phyloP scores from a whole-genome alignment of 2,888 invertebrate species.

The Boloria euphrosyne region DNA sequence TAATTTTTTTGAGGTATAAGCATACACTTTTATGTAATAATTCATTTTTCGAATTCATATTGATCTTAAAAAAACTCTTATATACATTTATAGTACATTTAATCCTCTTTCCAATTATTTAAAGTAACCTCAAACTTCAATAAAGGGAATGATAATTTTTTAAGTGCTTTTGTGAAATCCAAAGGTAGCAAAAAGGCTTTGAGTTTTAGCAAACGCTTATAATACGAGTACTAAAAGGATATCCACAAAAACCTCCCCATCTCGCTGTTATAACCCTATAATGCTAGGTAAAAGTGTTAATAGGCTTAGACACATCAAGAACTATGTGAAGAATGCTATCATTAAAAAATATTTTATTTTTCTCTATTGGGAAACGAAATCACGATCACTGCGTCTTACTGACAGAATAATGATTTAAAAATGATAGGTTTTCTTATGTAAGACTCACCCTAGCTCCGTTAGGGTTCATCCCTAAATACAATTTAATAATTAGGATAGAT shows the following conservation, averaged over 20 bases:
- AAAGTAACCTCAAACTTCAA: conserved; percentile 6
- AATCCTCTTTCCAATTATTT: not conserved
- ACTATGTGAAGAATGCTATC: not conserved
- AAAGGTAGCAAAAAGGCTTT: conserved; percentile 48
- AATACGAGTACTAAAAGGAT: conserved; percentile 73
- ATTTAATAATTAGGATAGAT: no score
- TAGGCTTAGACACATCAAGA: conserved; percentile 47
- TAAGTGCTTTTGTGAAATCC: conserved; percentile 36
- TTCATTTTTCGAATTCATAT: no score
- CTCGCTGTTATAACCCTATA: conserved; percentile 58
- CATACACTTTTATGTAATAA: no score
- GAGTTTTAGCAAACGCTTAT: conserved; percentile 63
- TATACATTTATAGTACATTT: no score
- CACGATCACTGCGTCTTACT: not conserved
- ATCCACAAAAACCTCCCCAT: conserved; percentile 63
- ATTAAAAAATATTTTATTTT: not conserved
- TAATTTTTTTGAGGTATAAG: no score
- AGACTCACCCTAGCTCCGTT: no score
- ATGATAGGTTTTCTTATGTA: no score
- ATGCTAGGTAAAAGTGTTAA: conserved; percentile 66
- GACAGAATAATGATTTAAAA: no score
- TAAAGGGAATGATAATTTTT: conserved; percentile 32
- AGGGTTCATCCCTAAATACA: no score
- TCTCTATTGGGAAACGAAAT: no score
- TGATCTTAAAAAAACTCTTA: no score